Evolutionary conservation across 2,113 vertebrate genomes (phyloP).

Genomic region (Recurvirostra avosetta): DNA sequence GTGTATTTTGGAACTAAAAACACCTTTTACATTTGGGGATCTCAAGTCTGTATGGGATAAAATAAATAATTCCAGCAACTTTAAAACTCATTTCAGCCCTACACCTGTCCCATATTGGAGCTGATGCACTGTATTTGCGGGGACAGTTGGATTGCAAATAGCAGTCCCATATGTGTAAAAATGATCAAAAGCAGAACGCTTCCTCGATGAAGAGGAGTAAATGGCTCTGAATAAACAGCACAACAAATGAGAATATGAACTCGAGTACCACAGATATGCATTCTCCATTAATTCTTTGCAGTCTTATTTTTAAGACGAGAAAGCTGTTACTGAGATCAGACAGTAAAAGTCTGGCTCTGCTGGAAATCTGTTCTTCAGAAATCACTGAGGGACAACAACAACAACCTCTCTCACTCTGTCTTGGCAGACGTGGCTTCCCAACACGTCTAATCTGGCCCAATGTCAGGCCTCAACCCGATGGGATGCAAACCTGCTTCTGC

Average conservation of each 20-base stretch:
- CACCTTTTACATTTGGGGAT: background rate
- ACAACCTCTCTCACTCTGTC: background rate
- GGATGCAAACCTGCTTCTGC: background rate
- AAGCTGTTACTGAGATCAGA: background rate
- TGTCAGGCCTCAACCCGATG: background rate
- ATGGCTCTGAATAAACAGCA: background rate
- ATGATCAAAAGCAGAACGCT: background rate
- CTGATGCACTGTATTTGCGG: background rate
- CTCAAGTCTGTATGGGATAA: background rate
- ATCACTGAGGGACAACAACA: background rate
- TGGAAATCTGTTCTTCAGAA: background rate
- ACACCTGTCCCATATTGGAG: background rate
- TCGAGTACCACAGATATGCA: background rate
- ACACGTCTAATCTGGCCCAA: background rate
- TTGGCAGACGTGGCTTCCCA: background rate
- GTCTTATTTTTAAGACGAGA: background rate
- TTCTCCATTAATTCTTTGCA: background rate
- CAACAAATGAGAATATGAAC: background rate
- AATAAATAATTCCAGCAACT: background rate
- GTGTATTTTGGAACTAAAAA: background rate
- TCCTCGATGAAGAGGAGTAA: background rate
- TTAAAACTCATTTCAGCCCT: background rate
- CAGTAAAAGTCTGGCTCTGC: background rate
- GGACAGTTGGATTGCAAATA: background rate
- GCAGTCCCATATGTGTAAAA: background rate